These are phyloP conservation scores for Macrosiphum euphorbiae DNA, from an alignment of 2,888 invertebrate genomes.

Conservation along the genomic window DNA sequence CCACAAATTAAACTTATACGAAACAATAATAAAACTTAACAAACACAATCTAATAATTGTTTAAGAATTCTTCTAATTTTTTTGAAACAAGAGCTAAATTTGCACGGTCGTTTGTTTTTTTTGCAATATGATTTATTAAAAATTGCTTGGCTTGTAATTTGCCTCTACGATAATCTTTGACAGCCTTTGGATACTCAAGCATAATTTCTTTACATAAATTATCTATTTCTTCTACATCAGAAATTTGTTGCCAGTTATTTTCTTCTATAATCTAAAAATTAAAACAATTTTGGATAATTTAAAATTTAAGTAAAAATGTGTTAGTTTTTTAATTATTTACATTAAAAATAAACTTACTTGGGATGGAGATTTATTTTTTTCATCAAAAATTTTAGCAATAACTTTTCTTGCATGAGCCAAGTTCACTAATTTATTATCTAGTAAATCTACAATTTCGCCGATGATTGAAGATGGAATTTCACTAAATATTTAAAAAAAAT, in stretches of 20 bases:
- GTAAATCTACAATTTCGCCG: constrained; percentile 76
- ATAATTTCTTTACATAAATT: constrained; percentile 71
- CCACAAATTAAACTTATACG: neutral
- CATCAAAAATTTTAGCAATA: constrained; percentile 72
- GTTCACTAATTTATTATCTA: constrained; percentile 77
- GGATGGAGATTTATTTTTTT: constrained; percentile 70
- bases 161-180: constrained; percentile 78
- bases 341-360: constrained; percentile 69
- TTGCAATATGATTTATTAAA: constrained; percentile 76
- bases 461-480: constrained; percentile 73
- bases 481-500: constrained; percentile 70
- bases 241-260: constrained; percentile 78
- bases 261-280: constrained; percentile 74
- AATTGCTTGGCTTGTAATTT: constrained; percentile 79
- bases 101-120: constrained; percentile 75
- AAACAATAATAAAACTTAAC: constrained; percentile 9
- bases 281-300: constrained; percentile 62
- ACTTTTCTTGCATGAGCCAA: constrained; percentile 74
- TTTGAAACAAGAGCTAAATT: constrained; percentile 70
- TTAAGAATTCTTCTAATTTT: constrained; percentile 44
- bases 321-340: constrained; percentile 14
- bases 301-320: constrained; percentile 56
- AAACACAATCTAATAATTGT: constrained; percentile 23
- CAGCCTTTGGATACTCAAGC: constrained; percentile 68
- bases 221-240: constrained; percentile 75